Evolutionary conservation across 2,113 vertebrate genomes (phyloP).

Genomic region (Calonectris borealis): DNA sequence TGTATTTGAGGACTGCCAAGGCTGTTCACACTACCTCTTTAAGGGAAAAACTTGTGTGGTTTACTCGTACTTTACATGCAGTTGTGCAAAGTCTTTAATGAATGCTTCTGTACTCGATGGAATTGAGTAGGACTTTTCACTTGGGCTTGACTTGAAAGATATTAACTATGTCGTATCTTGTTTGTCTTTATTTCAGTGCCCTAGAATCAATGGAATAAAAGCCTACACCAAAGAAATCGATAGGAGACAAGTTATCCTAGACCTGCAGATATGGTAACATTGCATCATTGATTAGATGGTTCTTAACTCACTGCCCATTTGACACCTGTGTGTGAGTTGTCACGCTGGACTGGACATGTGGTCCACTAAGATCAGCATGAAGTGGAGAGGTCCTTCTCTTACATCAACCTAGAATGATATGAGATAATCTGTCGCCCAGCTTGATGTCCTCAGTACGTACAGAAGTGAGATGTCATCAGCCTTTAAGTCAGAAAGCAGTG

Average conservation of each 20-base stretch:
- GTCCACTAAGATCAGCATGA: not conserved
- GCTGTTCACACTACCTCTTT: not conserved
- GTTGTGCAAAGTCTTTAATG: not conserved
- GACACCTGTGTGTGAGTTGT: not conserved
- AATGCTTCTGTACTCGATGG: not conserved
- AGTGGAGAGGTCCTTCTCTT: not conserved
- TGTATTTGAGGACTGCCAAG: not conserved
- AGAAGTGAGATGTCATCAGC: not conserved
- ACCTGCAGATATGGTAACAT: slow-evolving; percentile 87
- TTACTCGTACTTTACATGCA: not conserved
- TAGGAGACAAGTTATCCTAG: slow-evolving; percentile 85
- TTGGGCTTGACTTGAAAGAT: not conserved
- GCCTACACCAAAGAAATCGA: slow-evolving; percentile 84
- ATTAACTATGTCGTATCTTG: not conserved
- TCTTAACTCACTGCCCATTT: not conserved
- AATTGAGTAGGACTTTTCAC: not conserved
- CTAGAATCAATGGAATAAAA: slow-evolving; percentile 86
- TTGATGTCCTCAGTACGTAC: not conserved
- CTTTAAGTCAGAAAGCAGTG: not conserved
- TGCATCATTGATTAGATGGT: not conserved
- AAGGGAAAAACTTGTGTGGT: not conserved
- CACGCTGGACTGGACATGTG: not conserved
- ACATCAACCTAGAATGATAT: not conserved
- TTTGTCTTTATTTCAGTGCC: slow-evolving; percentile 78
- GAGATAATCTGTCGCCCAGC: not conserved